These are phyloP conservation scores for Catharus bicknelli DNA, from an alignment of 2,113 vertebrate genomes.

Conservation along the genomic window DNA sequence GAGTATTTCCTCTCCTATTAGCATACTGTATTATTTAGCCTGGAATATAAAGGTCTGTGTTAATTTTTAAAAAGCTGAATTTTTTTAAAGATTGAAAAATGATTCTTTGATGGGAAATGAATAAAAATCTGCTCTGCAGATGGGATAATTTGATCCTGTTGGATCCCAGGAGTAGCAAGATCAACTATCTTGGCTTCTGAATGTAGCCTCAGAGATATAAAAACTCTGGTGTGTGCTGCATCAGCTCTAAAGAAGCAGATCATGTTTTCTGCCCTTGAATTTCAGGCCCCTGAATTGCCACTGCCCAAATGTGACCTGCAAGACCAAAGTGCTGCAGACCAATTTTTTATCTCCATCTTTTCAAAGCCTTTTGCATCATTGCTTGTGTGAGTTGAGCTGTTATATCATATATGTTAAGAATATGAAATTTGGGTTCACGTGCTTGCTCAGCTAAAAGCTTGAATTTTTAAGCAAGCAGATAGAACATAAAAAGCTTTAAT, in stretches of 20 bases:
- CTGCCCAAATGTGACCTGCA: background rate
- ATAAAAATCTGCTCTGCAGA: background rate
- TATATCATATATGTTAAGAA: background rate
- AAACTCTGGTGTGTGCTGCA: background rate
- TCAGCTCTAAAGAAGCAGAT: background rate
- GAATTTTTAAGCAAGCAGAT: background rate
- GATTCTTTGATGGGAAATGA: background rate
- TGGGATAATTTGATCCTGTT: background rate
- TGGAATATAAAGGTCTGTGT: rapidly evolving
- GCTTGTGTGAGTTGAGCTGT: background rate
- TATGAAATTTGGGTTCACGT: background rate
- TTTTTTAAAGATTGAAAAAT: background rate
- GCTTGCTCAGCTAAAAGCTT: background rate
- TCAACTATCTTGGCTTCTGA: background rate
- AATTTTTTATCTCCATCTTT: background rate
- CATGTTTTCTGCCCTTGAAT: background rate
- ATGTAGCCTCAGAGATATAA: background rate
- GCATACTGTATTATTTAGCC: background rate
- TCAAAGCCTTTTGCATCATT: background rate
- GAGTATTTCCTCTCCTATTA: background rate
- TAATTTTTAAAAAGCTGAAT: rapidly evolving
- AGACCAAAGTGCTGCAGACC: background rate
- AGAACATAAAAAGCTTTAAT: background rate
- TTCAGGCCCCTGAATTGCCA: background rate
- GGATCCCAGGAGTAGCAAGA: background rate